Percentiles rank a stretch among this genome's conserved stretches.
Conservation (phyloP, 92 coral and sea anemone genomes). For the Phenganax marumi region DNA sequence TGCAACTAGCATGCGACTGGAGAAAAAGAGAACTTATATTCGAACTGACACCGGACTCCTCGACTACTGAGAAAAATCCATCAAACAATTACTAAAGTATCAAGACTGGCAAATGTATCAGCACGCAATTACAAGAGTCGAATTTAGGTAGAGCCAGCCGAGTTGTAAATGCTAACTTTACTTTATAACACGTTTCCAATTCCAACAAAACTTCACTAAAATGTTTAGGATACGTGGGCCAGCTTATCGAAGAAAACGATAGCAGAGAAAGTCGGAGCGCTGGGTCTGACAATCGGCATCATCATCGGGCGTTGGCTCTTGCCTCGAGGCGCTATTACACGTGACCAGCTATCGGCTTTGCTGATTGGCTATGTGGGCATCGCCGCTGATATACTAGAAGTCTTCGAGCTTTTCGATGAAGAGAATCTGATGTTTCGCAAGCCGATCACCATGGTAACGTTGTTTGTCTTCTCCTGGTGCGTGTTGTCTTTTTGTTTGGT, state of each 20-base stretch:
- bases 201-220: background rate
- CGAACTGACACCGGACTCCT: no score
- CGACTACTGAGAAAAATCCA: no score
- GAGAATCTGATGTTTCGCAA: conserved; percentile 58
- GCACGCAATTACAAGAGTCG: no score
- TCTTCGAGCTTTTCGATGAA: conserved; percentile 91
- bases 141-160: no score
- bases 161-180: background rate
- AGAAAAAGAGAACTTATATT: no score
- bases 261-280: conserved; percentile 78
- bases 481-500: conserved; percentile 92
- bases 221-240: conserved; percentile 64
- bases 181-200: background rate
- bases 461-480: conserved; percentile 92
- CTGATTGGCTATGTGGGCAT: conserved; percentile 95
- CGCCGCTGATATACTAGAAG: conserved; percentile 92
- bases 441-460: conserved; percentile 78
- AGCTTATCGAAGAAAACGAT: conserved; percentile 52
- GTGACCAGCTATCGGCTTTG: conserved; percentile 97
- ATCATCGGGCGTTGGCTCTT: conserved; percentile 94
- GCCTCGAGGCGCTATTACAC: conserved; percentile 95
- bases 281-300: conserved; percentile 86
- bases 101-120: no score
- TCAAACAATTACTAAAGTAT: no score
- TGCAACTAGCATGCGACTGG: no score